Base-by-base conservation (phyloP, 2,888 invertebrate species). In the Cacoxenus indagator region DNA sequence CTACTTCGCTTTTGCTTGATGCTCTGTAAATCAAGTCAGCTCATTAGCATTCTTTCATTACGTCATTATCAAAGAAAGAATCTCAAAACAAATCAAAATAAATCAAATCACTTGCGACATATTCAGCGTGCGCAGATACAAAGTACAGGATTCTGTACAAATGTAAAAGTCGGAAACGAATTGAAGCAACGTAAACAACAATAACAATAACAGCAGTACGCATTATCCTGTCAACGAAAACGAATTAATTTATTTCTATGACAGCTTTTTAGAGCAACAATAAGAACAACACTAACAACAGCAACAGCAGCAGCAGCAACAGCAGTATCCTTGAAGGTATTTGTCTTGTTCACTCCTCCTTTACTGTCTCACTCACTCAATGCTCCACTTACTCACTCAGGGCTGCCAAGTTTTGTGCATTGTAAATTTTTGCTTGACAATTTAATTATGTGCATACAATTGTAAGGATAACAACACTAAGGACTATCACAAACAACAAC, bases 391-490 rank as follows among this genome's bases (percentile, higher is more conserved):
- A 37, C 9, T 37, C 37, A 37, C 37, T 37, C 37, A 37, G 8
- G 37, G 14, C 22, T n/a, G 51, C 51, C 51, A 51, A 51, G 19
- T 19, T 51, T 51, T 51, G 51, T 62, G 61, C 61, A 62, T 43
- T 62, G 61, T 62, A 62, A 62, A 62, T 43, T 62, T 43, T 62
- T 45, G 61, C 61, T 26, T 62, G 61, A 62, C 61, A 62, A 62
- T 62, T 62, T 62, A 62, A 62, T 62, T 62, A 62, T 62, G 45
- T 62, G 61, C 61, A 62, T 62, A 62, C 61, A 62, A 62, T 59
- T 59, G 59, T 27, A 59, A 59, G 31, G 11, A 29, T 31, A 59
- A 59, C 57, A 57, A 57, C 31, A 19, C 19, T 22, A 51, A 51
- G 19, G 22, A 51, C 51, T 3, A 57, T 29, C 11, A 57, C 27